Conservation (phyloP, 2,113 vertebrate genomes). For the Erythrocercus mccallii region DNA sequence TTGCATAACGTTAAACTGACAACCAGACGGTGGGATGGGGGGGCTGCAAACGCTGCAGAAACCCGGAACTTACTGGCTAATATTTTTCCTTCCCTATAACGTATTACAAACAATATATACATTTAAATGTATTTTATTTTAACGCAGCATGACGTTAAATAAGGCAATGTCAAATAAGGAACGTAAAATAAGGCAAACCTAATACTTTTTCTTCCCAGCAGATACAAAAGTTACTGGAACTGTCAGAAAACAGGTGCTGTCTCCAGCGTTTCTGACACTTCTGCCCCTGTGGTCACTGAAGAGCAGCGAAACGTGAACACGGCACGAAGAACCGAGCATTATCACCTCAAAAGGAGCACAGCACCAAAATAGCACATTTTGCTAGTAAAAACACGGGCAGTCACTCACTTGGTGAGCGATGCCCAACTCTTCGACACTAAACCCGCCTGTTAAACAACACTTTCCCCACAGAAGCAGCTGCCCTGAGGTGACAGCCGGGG, state of each 20-base stretch:
- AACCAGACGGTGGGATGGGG: neutral
- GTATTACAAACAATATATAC: neutral
- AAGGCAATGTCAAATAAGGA: neutral
- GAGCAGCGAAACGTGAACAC: fast-evolving
- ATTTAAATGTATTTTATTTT: neutral
- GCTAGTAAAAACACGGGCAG: neutral
- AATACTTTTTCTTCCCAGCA: neutral
- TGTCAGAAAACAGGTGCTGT: neutral
- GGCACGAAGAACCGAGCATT: neutral
- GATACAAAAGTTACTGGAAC: neutral
- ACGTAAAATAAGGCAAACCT: neutral
- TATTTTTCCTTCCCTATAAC: neutral
- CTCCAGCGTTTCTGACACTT: neutral
- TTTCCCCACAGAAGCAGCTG: neutral
- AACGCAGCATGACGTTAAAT: neutral
- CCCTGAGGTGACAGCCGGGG: neutral
- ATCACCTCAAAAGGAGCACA: fast-evolving
- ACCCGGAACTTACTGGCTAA: neutral
- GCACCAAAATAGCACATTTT: fast-evolving
- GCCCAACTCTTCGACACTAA: neutral
- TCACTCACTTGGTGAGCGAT: fast-evolving
- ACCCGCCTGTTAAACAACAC: fast-evolving
- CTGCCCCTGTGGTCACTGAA: neutral
- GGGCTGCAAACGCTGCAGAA: neutral
- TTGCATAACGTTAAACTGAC: neutral